phyloP scores from a whole-genome alignment of 2,113 vertebrate genomes.

The Sclerurus mexicanus region DNA sequence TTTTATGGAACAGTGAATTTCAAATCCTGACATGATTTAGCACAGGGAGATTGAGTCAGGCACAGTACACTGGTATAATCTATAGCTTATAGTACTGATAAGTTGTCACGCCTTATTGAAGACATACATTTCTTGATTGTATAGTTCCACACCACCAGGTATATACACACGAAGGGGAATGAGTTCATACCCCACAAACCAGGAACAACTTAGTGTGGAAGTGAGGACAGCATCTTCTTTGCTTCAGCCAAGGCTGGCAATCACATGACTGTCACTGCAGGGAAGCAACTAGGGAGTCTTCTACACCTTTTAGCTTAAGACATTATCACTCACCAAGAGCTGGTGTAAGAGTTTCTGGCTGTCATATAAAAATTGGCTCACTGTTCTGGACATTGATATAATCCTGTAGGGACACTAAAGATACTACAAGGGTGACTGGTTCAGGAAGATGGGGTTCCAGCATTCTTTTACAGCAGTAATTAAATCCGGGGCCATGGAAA shows the following conservation, averaged over 20 bases:
- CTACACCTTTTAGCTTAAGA: background rate
- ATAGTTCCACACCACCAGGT: background rate
- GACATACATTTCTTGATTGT: background rate
- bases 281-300: background rate
- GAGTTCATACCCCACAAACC: background rate
- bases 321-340: background rate
- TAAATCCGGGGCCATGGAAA: background rate
- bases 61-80: background rate
- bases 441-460: background rate
- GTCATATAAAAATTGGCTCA: background rate
- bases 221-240: background rate
- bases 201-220: background rate
- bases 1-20: slow-evolving; percentile 18
- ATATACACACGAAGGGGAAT: background rate
- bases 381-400: background rate
- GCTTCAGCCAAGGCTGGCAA: background rate
- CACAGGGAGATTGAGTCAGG: background rate
- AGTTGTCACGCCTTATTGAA: background rate
- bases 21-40: slow-evolving; percentile 29
- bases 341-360: slow-evolving; percentile 1
- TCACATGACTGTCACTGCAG: background rate
- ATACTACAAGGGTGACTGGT: background rate
- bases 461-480: background rate
- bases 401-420: background rate
- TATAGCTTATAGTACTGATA: background rate